Evolutionary conservation across 2,113 vertebrate species (phyloP).

Genomic region (Ceuthmochares aereus): DNA sequence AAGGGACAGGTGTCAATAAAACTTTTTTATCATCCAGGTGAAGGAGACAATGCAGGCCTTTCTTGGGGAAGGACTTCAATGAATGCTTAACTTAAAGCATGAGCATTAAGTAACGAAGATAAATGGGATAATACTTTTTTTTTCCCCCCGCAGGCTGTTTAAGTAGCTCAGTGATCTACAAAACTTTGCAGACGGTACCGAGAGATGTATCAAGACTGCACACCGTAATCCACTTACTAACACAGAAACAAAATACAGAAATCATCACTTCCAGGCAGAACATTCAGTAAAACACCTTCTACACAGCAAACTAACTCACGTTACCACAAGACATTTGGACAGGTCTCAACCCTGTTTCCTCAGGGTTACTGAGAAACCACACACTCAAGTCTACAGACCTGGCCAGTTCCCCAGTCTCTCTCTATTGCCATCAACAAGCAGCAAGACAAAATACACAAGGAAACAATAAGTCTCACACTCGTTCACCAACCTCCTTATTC

Average conservation of each 20-base stretch:
- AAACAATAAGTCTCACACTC: accelerated
- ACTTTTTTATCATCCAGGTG: not conserved
- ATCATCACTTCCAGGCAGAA: not conserved
- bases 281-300: not conserved
- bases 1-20: not conserved
- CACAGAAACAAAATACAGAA: not conserved
- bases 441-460: not conserved
- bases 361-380: not conserved
- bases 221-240: not conserved
- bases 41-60: not conserved
- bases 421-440: not conserved
- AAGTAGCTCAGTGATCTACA: not conserved
- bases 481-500: not conserved
- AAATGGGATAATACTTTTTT: not conserved
- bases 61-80: not conserved
- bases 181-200: not conserved
- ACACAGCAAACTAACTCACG: not conserved
- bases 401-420: not conserved
- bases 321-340: not conserved
- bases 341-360: not conserved
- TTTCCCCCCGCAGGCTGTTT: not conserved
- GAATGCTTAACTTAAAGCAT: not conserved
- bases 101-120: not conserved
- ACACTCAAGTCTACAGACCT: not conserved
- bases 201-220: accelerated